These are phyloP conservation scores for Diuraphis noxia DNA, from an alignment of 1,140 invertebrate genomes.

Conservation along the genomic window DNA sequence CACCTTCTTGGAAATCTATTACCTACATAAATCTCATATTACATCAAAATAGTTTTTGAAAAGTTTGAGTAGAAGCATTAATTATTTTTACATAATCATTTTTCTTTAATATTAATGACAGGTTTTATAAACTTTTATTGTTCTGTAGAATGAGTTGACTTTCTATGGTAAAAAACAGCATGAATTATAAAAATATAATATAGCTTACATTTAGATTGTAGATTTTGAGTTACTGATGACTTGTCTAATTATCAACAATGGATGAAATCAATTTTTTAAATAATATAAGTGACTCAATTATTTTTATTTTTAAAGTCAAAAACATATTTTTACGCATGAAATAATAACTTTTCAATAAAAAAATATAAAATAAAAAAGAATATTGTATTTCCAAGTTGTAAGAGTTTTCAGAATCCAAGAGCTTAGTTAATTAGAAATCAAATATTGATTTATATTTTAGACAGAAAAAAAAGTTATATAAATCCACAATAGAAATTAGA, in stretches of 20 bases:
- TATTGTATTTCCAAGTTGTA: slow-evolving; percentile 36
- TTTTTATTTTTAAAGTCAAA: neutral
- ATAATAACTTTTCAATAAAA: slow-evolving; percentile 38
- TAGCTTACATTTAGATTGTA: neutral
- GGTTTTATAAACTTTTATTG: neutral
- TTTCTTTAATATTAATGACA: neutral
- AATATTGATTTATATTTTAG: slow-evolving; percentile 31
- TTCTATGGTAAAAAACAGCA: neutral
- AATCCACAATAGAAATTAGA: slow-evolving; percentile 36
- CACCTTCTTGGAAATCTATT: neutral
- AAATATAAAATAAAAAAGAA: slow-evolving; percentile 46
- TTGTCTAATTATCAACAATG: neutral
- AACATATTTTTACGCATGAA: slow-evolving; percentile 6
- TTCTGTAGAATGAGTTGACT: neutral
- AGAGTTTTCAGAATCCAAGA: slow-evolving; percentile 41
- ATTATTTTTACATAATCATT: neutral
- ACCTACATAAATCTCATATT: neutral
- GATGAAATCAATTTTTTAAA: neutral
- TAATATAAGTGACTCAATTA: slow-evolving; percentile 16
- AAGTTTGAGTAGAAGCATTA: neutral
- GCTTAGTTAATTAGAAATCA: slow-evolving; percentile 23
- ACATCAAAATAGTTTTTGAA: neutral
- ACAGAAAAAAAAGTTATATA: slow-evolving; percentile 29
- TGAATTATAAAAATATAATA: no score
- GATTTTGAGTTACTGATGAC: neutral